phyloP scores from a whole-genome alignment of 2,888 invertebrate species.

The Agriopis marginaria region DNA sequence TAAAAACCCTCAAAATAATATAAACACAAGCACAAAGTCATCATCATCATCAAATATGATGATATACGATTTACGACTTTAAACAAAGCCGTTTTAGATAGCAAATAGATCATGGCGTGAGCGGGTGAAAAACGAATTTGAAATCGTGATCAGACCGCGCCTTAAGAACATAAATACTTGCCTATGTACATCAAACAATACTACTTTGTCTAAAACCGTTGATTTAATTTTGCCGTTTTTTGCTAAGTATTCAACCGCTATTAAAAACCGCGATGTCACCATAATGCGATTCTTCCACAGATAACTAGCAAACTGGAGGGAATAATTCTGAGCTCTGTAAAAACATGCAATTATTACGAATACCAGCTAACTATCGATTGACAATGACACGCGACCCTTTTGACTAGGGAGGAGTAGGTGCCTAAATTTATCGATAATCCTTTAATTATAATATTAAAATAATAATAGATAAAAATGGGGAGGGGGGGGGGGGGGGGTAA shows the following conservation, averaged over 20 bases:
- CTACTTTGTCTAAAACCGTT: neutral
- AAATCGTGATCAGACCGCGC: too few relatives aligned
- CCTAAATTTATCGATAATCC: neutral
- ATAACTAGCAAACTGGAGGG: conserved; percentile 51
- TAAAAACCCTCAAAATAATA: too few relatives aligned
- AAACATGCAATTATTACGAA: conserved; percentile 78
- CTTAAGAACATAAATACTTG: too few relatives aligned
- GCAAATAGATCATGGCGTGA: too few relatives aligned
- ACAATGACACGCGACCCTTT: conserved; percentile 65
- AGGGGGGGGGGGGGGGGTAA: too few relatives aligned
- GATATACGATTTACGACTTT: too few relatives aligned
- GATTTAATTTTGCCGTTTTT: conserved; percentile 1
- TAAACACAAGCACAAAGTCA: too few relatives aligned
- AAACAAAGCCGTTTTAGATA: too few relatives aligned
- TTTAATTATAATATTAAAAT: too few relatives aligned
- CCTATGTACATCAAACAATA: neutral
- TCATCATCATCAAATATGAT: too few relatives aligned
- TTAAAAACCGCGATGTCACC: conserved; percentile 50
- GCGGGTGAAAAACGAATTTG: too few relatives aligned
- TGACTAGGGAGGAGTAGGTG: conserved; percentile 41
- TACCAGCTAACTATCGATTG: conserved; percentile 74
- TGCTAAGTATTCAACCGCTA: conserved; percentile 19
- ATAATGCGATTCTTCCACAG: conserved; percentile 52
- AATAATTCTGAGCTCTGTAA: conserved; percentile 68
- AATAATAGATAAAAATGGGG: too few relatives aligned